A percentile compares a stretch with the other conserved stretches of the same genome.
Conservation (phyloP, 2,888 invertebrate species). For the Caenorhabditis sulstoni region DNA sequence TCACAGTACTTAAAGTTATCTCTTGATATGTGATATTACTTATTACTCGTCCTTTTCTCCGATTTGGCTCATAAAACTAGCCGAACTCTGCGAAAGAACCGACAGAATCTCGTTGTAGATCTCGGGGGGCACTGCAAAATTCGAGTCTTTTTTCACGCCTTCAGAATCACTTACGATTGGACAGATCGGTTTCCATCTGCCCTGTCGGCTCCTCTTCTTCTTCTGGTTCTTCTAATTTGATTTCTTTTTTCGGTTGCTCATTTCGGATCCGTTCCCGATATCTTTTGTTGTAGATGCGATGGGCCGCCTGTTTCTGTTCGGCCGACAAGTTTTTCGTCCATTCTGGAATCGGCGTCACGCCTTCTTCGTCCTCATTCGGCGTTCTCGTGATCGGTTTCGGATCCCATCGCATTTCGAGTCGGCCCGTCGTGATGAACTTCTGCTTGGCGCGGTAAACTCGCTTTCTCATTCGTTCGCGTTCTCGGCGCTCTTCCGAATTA, state of each 20-base stretch:
- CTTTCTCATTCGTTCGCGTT: constrained; percentile 46
- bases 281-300: constrained; percentile 48
- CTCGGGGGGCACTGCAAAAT: constrained; percentile 21
- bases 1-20: too few species aligned
- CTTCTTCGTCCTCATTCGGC: constrained; percentile 41
- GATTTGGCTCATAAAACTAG: constrained; percentile 2
- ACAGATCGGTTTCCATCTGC: neutral
- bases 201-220: neutral
- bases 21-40: constrained; percentile 8
- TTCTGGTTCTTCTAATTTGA: too few species aligned
- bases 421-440: constrained; percentile 39
- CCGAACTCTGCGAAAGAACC: constrained; percentile 13
- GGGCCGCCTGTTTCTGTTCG: constrained; percentile 29
- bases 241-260: too few species aligned
- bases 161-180: constrained; percentile 5
- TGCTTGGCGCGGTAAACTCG: constrained; percentile 42
- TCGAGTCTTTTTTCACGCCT: neutral
- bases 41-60: neutral
- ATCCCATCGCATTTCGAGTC: constrained; percentile 50
- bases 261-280: constrained; percentile 24
- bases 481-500: constrained; percentile 36
- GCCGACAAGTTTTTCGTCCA: constrained; percentile 23
- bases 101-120: constrained; percentile 13
- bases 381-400: constrained; percentile 36
- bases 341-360: constrained; percentile 36